A percentile compares a stretch with the other conserved stretches of the same genome.
These are phyloP conservation scores for Fragum sueziense DNA, from an alignment of 2,888 invertebrate genomes.

Conservation along the genomic window DNA sequence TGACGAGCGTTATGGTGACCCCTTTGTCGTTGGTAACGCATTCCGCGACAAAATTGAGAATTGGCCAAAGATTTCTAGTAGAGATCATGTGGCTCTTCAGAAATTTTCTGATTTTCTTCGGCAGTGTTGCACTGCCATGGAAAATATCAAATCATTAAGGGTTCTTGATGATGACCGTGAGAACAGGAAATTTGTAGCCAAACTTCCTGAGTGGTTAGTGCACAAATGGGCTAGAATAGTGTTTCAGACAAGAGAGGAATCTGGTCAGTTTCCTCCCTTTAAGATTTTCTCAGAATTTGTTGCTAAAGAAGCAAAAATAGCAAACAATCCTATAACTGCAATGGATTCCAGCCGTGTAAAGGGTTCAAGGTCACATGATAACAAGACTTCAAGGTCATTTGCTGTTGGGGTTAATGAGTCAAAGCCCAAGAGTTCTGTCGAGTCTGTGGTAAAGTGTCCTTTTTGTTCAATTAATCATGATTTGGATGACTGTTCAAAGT, in stretches of 20 bases:
- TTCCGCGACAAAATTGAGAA: conserved; percentile 52
- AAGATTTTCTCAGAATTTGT: conserved; percentile 43
- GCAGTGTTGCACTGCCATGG: conserved; percentile 39
- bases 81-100: conserved; percentile 25
- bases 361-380: neutral
- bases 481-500: conserved; percentile 38
- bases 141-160: conserved; percentile 12
- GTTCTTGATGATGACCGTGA: conserved; percentile 45
- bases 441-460: neutral
- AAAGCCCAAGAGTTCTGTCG: neutral
- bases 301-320: conserved; percentile 44
- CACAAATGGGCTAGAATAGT: conserved; percentile 37
- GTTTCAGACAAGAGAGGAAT: conserved; percentile 8
- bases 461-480: conserved; percentile 42
- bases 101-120: conserved; percentile 40
- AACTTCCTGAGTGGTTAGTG: conserved; percentile 48
- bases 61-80: conserved; percentile 41
- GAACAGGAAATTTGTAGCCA: conserved; percentile 45
- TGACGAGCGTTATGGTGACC: conserved; percentile 47
- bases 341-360: conserved; percentile 23
- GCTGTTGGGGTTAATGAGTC: neutral
- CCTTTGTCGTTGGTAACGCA: conserved; percentile 44
- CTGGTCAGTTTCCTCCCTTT: conserved; percentile 35
- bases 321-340: conserved; percentile 54
- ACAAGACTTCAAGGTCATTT: neutral